phyloP scores from a whole-genome alignment of 2,797 vertebrate genomes.

The Lateolabrax maculatus region DNA sequence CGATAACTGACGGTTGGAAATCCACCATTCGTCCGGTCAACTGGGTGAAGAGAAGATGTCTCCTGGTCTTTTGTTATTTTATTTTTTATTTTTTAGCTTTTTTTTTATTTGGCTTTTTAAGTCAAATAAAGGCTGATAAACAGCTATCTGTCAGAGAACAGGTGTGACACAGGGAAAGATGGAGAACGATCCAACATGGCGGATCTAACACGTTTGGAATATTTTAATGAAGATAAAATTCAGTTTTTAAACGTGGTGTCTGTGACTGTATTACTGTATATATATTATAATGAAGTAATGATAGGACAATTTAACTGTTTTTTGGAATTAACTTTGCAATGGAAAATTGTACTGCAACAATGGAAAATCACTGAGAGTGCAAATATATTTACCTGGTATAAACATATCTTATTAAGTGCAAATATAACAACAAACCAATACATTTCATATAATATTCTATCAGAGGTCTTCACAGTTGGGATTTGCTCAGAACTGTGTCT shows the following conservation, averaged over 20 bases:
- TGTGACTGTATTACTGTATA: neutral
- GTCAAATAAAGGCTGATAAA: too few species aligned
- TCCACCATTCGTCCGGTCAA: neutral
- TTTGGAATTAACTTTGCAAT: neutral
- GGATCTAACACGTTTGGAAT: neutral
- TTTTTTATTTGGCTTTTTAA: neutral
- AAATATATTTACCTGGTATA: neutral
- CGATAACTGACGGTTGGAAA: neutral
- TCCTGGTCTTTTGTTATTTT: neutral
- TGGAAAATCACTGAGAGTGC: neutral
- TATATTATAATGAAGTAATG: neutral
- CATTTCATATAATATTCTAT: neutral
- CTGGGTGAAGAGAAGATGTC: fast-evolving
- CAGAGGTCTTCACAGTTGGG: neutral
- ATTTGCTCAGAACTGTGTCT: neutral
- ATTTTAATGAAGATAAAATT: neutral
- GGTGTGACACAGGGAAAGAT: neutral
- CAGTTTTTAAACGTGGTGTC: neutral
- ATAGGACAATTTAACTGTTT: neutral
- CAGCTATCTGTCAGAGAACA: neutral
- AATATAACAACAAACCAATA: neutral
- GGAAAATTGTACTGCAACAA: neutral
- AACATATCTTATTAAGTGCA: neutral
- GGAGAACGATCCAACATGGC: constrained; percentile 3
- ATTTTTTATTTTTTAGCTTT: neutral